Evolutionary conservation across 2,888 invertebrate species (phyloP).

Genomic region (Yponomeuta cagnagella): DNA sequence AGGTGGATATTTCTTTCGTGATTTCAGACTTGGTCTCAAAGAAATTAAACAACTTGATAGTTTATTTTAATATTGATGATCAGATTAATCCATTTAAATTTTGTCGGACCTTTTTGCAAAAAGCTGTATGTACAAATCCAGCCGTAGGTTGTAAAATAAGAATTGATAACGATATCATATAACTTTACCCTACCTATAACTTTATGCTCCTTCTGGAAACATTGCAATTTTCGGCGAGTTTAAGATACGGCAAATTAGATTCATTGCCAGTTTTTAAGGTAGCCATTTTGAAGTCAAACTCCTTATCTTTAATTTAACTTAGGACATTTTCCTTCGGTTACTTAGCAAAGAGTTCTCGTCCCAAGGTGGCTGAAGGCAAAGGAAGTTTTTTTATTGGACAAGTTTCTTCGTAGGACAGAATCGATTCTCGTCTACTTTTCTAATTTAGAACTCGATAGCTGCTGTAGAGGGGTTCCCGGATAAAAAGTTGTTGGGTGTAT

Average conservation of each 20-base stretch:
- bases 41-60: no score
- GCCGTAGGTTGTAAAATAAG: no score
- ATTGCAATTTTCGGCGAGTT: neutral
- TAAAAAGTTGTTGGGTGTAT: neutral
- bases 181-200: neutral
- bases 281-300: slow-evolving; percentile 1
- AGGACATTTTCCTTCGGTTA: neutral
- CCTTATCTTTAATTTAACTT: neutral
- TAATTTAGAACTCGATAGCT: slow-evolving; percentile 51
- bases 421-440: slow-evolving; percentile 60
- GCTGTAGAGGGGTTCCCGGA: neutral
- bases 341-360: slow-evolving; percentile 17
- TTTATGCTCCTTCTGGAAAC: neutral
- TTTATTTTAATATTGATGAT: no score
- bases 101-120: no score
- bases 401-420: slow-evolving; percentile 48
- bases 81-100: no score
- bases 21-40: no score
- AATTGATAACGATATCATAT: no score
- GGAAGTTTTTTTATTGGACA: slow-evolving; percentile 72
- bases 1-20: no score
- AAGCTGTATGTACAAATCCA: no score
- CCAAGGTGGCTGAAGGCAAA: slow-evolving; percentile 69
- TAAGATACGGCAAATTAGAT: neutral
- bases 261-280: neutral